Evolutionary conservation across 2,113 vertebrate genomes (phyloP).

Genomic region (Neotragus pygmaeus): DNA sequence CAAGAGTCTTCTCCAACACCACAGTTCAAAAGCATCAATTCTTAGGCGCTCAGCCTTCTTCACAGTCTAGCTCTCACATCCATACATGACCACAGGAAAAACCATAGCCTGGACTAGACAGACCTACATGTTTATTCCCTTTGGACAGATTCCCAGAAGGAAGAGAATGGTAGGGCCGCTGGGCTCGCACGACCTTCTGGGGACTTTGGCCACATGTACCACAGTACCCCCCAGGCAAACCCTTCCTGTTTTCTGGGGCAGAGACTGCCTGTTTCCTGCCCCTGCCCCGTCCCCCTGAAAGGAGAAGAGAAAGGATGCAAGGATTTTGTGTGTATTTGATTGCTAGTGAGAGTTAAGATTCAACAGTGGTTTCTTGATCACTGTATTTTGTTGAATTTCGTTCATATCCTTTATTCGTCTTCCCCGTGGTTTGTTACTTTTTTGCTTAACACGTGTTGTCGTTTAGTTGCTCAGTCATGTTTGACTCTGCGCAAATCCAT

Average conservation of each 20-base stretch:
- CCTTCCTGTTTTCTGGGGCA: neutral
- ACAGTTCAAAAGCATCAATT: too few relatives aligned
- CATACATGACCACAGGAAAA: too few relatives aligned
- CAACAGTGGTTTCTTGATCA: fast-evolving
- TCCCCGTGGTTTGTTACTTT: neutral
- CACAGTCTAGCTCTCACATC: too few relatives aligned
- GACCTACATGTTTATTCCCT: neutral
- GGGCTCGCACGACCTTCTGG: neutral
- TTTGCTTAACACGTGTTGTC: neutral
- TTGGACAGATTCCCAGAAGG: neutral
- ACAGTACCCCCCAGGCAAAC: neutral
- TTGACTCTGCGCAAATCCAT: neutral
- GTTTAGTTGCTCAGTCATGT: fast-evolving
- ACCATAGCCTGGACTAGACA: too few relatives aligned
- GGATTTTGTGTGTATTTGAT: neutral
- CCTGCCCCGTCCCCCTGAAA: fast-evolving
- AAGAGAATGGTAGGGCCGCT: neutral
- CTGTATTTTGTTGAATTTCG: neutral
- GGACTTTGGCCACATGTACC: neutral
- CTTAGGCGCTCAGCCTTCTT: too few relatives aligned
- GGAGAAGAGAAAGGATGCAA: too few relatives aligned
- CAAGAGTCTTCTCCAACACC: too few relatives aligned
- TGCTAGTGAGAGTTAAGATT: neutral
- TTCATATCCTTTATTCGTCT: neutral
- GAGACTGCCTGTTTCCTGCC: neutral